Base-by-base conservation (phyloP, 1,140 invertebrate species). In the Eubasilissa regina region DNA sequence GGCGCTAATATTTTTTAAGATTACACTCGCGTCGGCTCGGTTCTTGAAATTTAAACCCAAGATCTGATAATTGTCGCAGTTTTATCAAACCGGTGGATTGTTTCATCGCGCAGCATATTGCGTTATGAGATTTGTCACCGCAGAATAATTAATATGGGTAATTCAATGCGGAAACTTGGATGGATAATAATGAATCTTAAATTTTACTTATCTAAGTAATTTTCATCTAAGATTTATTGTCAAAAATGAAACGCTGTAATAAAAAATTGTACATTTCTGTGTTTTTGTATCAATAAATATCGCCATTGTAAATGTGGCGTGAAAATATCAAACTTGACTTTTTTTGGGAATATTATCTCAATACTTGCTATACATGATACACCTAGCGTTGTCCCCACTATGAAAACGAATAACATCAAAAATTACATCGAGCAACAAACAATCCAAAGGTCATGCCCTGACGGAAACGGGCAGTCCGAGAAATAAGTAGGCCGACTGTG, bases 211-310 rank as follows among this genome's bases (percentile, higher is more conserved):
- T 25, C 58, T 62, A 4, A 25, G 58, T 62, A 62, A 62, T 35
- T 62, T 70, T 70, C 45, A 53, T 53, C 66, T 35, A 51, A 53
- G 9, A 19, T 35, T 70, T 70, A 70, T 70, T 70, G 66, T 70
- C 66, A 70, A 70, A 70, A 70, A 70, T 53, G 47, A 70, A 48
- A 70, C 10, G 66, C 66, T 70, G 66, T 70, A 70, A 70, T 70
- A 70, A 70, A 70, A 70, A 70, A 70, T 70, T 70, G 66, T 70
- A 70, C 66, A 70, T 70, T 70, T 70, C 66, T 70, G 66, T 70
- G 66, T 70, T 70, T 70, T 70, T 70, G 66, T 70, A 70, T 70
- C 47, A 70, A 70, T 70, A 70, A 70, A 70, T 21, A 70, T 70
- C 47, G 66, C 66, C 66, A 48, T 48, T 51, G 21, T 70, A 70